A percentile compares a stretch with the other conserved stretches of the same genome.
Conservation (phyloP, 92 coral and sea anemone species). For the Porites rus region DNA sequence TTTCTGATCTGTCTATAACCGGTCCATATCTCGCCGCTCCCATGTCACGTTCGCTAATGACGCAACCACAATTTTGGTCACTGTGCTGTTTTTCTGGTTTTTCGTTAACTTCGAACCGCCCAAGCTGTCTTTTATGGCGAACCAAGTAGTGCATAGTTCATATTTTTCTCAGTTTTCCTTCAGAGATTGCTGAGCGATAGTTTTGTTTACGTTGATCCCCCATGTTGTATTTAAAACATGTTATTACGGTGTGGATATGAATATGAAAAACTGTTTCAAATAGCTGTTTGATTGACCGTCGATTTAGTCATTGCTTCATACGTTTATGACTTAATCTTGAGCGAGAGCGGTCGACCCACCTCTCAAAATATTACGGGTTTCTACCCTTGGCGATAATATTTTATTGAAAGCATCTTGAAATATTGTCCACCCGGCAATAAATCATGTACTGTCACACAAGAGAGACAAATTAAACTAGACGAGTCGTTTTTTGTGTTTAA, state of each 20-base stretch:
- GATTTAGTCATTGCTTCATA: neutral
- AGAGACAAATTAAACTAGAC: neutral
- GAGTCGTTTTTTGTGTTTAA: slow-evolving; percentile 1
- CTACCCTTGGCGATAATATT: neutral
- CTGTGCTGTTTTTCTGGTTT: no score
- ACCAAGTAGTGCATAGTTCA: no score
- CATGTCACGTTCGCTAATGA: no score
- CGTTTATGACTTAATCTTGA: neutral
- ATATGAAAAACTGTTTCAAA: slow-evolving; percentile 1
- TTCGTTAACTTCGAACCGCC: no score
- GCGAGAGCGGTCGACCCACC: neutral
- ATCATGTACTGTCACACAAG: neutral
- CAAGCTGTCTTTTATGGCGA: neutral
- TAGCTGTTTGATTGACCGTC: neutral
- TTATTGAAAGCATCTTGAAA: neutral
- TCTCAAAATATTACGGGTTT: neutral
- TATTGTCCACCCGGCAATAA: neutral
- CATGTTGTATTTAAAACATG: neutral
- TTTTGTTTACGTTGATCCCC: neutral
- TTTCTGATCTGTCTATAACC: no score
- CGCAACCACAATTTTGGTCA: no score
- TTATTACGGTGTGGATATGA: neutral
- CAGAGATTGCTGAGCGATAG: neutral
- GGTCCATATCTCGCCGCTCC: no score
- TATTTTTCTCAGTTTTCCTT: neutral